Percentiles rank a stretch among this genome's conserved stretches.
These are phyloP conservation scores for Gadopsis marmoratus DNA, from an alignment of 2,797 vertebrate species.

Conservation along the genomic window DNA sequence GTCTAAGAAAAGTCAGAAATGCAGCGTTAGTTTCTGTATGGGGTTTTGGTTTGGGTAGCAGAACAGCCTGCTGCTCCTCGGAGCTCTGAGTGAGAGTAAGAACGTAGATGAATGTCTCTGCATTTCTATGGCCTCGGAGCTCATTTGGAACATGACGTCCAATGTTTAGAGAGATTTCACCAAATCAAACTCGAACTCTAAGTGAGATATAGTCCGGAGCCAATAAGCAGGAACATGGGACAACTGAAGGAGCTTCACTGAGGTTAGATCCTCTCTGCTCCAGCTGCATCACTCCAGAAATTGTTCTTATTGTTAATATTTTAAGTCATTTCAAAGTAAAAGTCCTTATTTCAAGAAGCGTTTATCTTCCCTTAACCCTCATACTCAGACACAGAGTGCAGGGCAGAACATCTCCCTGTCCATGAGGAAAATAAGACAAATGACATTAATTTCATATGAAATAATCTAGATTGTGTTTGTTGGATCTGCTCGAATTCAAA, in stretches of 20 bases:
- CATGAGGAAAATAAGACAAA: constrained; percentile 52
- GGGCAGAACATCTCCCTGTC: constrained; percentile 42
- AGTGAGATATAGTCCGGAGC: neutral
- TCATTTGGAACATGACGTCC: constrained; percentile 23
- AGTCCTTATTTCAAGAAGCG: constrained; percentile 4
- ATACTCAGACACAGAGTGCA: constrained; percentile 17
- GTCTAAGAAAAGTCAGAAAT: neutral
- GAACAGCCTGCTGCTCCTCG: too few relatives aligned
- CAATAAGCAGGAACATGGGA: constrained; percentile 6
- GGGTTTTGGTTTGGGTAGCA: neutral
- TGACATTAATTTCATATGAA: constrained; percentile 65
- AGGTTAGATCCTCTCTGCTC: constrained; percentile 2
- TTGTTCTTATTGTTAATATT: neutral
- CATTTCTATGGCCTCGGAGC: constrained; percentile 9
- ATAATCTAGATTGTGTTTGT: constrained; percentile 67
- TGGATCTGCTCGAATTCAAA: constrained; percentile 54
- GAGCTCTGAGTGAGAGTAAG: neutral
- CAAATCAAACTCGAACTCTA: neutral
- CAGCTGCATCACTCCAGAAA: constrained; percentile 11
- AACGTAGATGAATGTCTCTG: neutral
- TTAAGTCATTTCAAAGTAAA: constrained; percentile 31
- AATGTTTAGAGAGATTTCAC: neutral
- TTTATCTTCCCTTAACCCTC: constrained; percentile 17
- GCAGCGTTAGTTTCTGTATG: neutral
- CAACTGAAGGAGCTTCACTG: constrained; percentile 14